Conservation (phyloP, 2,888 invertebrate species). For the Caenorhabditis imperialis region DNA sequence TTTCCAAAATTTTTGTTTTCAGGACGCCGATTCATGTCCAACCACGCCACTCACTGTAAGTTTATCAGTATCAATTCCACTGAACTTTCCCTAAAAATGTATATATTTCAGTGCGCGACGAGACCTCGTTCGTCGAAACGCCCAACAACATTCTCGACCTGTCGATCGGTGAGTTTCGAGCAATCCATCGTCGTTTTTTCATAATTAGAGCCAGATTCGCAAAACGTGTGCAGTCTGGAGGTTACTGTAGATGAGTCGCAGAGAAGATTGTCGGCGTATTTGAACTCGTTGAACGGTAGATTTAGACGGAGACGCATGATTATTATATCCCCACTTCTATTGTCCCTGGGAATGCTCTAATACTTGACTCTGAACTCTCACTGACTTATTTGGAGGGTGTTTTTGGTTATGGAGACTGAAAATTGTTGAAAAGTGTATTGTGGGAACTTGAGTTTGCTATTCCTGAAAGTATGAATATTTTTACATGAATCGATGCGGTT, state of each 20-base stretch:
- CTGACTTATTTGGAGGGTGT: no score
- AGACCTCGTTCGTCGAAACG: slow-evolving; percentile 64
- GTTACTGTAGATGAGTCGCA: slow-evolving; percentile 45
- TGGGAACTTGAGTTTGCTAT: no score
- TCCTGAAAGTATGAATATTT: no score
- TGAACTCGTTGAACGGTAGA: slow-evolving; percentile 52
- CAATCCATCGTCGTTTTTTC: neutral
- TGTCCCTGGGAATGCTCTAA: neutral
- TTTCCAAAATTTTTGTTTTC: slow-evolving; percentile 26
- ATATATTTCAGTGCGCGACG: slow-evolving; percentile 58
- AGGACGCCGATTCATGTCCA: slow-evolving; percentile 56
- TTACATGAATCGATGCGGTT: no score
- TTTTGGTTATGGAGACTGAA: no score
- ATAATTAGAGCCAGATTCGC: slow-evolving; percentile 23
- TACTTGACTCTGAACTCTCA: slow-evolving; percentile 5
- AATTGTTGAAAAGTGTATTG: no score
- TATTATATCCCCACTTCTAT: slow-evolving; percentile 5
- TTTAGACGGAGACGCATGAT: slow-evolving; percentile 13
- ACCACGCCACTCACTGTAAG: slow-evolving; percentile 54
- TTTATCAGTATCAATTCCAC: no score
- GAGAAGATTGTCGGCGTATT: slow-evolving; percentile 50
- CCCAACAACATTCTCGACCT: slow-evolving; percentile 66
- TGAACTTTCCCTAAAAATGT: neutral
- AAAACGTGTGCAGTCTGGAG: slow-evolving; percentile 25
- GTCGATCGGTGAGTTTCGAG: slow-evolving; percentile 59